Conservation (phyloP, 2,888 invertebrate species). For the Caenorhabditis sp. region DNA sequence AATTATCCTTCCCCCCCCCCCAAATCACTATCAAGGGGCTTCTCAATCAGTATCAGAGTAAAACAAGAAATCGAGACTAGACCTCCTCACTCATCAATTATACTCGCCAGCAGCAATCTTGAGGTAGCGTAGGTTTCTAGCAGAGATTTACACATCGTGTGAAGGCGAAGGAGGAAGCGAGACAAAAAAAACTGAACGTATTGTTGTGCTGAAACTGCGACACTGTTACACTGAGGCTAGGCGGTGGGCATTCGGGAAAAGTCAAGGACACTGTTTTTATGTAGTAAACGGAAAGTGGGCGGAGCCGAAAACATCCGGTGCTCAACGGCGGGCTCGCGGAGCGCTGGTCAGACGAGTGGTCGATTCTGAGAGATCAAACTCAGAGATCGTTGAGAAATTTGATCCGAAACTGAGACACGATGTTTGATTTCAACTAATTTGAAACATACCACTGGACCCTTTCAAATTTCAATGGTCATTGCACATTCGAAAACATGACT, state of each 20-base stretch:
- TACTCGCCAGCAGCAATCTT: constrained; percentile 21
- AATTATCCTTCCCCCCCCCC: neutral
- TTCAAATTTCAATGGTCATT: neutral
- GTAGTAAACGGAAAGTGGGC: neutral
- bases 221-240: constrained; percentile 26
- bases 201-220: constrained; percentile 34
- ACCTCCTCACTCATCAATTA: constrained; percentile 9
- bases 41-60: constrained; percentile 7
- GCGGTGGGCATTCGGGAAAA: neutral
- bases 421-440: constrained; percentile 41
- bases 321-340: neutral
- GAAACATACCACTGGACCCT: neutral
- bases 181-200: constrained; percentile 36
- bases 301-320: constrained; percentile 20
- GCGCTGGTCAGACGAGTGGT: constrained; percentile 38
- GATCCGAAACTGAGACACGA: constrained; percentile 19
- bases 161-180: neutral
- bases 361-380: constrained; percentile 17
- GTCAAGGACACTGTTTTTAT: constrained; percentile 20
- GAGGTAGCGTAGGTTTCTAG: constrained; percentile 7
- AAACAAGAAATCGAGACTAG: constrained; percentile 32
- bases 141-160: constrained; percentile 8
- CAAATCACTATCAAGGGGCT: neutral
- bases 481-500: neutral
- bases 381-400: constrained; percentile 37